Percentiles rank a stretch among this genome's conserved stretches.
Conservation (phyloP, 2,888 invertebrate genomes). For the Trichopoda pennipes region DNA sequence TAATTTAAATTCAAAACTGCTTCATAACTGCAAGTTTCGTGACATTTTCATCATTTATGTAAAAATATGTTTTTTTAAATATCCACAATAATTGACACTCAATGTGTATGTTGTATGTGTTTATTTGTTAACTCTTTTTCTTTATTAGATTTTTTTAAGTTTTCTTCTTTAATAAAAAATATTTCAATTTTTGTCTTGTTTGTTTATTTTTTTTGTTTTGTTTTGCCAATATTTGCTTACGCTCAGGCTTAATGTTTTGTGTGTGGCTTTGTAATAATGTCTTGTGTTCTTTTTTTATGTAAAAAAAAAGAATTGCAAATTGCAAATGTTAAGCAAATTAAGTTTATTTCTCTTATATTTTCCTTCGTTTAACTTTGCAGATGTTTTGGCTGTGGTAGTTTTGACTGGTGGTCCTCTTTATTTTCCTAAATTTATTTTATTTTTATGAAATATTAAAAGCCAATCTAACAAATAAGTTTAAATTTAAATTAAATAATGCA, state of each 20-base stretch:
- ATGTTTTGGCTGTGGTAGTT: slow-evolving; percentile 77
- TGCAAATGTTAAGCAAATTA: slow-evolving; percentile 35
- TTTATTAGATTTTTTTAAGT: too few species aligned
- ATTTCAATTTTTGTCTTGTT: background rate
- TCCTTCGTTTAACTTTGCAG: slow-evolving; percentile 72
- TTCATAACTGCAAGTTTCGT: too few species aligned
- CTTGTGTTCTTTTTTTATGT: slow-evolving; percentile 13
- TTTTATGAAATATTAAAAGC: slow-evolving; percentile 45
- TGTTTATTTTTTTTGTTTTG: background rate
- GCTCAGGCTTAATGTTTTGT: slow-evolving; percentile 11
- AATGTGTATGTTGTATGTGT: too few species aligned
- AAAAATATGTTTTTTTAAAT: too few species aligned
- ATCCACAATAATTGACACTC: too few species aligned
- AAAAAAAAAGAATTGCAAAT: slow-evolving; percentile 2
- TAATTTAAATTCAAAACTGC: too few species aligned
- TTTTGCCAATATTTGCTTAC: slow-evolving; percentile 2
- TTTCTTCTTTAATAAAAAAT: too few species aligned
- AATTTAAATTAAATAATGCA: slow-evolving; percentile 2
- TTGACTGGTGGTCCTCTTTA: slow-evolving; percentile 75
- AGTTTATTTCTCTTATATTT: slow-evolving; percentile 60
- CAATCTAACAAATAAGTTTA: slow-evolving; percentile 39
- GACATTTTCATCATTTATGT: too few species aligned
- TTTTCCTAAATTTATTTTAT: slow-evolving; percentile 73
- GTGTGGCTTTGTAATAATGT: slow-evolving; percentile 28
- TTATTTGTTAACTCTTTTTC: too few species aligned